phyloP scores from a whole-genome alignment of 2,113 vertebrate genomes.

The Mustela nigripes region DNA sequence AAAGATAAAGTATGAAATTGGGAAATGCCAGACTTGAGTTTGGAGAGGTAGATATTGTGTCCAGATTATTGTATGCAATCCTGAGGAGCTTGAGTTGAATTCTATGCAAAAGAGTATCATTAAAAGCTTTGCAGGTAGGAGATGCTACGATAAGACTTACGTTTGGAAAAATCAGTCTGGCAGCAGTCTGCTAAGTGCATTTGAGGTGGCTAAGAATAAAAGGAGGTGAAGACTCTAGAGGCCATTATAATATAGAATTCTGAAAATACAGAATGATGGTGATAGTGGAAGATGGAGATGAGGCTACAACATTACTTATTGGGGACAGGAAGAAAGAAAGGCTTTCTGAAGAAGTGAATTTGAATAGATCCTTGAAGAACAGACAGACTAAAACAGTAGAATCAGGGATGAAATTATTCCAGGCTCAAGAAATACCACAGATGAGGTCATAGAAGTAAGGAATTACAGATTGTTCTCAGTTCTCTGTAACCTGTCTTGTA shows the following conservation, averaged over 20 bases:
- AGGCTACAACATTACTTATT: not conserved
- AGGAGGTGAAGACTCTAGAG: not conserved
- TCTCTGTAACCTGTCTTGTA: not conserved
- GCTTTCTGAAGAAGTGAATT: slow-evolving; percentile 19
- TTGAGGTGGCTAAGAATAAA: not conserved
- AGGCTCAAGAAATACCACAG: not conserved
- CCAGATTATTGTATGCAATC: not conserved
- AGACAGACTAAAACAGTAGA: not conserved
- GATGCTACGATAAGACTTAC: not conserved
- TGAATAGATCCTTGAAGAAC: slow-evolving; percentile 52
- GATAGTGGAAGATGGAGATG: not conserved
- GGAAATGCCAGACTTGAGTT: not conserved
- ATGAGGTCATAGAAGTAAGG: not conserved
- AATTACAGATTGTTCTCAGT: not conserved
- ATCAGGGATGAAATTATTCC: not conserved
- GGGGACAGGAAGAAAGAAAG: not conserved
- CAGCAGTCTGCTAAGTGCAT: not conserved
- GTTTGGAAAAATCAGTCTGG: slow-evolving; percentile 25
- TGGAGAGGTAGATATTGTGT: not conserved
- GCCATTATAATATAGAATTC: not conserved
- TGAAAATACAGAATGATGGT: slow-evolving; percentile 8
- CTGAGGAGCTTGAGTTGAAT: not conserved
- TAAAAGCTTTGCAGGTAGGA: not conserved
- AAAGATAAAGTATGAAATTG: not conserved
- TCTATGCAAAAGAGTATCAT: not conserved